Base-by-base conservation (phyloP, 1,140 invertebrate genomes). In the Heliconius nattereri region DNA sequence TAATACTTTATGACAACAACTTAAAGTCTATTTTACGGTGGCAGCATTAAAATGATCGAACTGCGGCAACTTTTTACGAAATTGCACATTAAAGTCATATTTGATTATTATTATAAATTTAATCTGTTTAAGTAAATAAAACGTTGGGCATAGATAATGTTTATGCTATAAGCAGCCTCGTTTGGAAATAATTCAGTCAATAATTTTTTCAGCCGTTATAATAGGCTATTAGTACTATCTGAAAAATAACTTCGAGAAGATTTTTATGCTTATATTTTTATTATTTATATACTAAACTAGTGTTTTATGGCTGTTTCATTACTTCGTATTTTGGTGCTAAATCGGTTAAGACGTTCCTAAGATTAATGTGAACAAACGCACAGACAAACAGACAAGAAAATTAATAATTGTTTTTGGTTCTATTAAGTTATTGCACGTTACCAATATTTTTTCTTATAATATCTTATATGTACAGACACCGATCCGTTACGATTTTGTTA, bases 31-130 rank as follows among this genome's bases (percentile, higher is more conserved):
- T 49, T 78, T 75, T 78, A 26, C 32, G 40, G n/a, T 72, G 29
- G 76, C 57, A 71, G 0, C 5, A 26, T 11, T 40, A 23, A 13
- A 70, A 37, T 19, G 37, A 76, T 23, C 40, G 32, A 76, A 71
- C 37, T 37, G 23, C 71, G 54, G 78, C 78, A 78, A 80, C 76
- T 85, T 85, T 85, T 81, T 77, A 81, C 80, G 82, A 84, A 85
- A 84, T 83, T 85, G 83, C 83, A 78, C 83, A 87, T 82, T 80
- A 85, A 83, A 82, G 57, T 75, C 79, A 81, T 84, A 78, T 70
- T 83, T 73, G 29, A 26, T 77, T 75, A 78, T 83, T 81, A 84
- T 84, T 79, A 84, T 84, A 78, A 79, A 77, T 81, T 78, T 82
- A 80, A 84, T 66, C 60, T 81, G 60, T n/a, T 72, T 72, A 72